These are phyloP conservation scores for Trachelus stipa DNA, from an alignment of 2,888 invertebrate species.

Conservation along the genomic window DNA sequence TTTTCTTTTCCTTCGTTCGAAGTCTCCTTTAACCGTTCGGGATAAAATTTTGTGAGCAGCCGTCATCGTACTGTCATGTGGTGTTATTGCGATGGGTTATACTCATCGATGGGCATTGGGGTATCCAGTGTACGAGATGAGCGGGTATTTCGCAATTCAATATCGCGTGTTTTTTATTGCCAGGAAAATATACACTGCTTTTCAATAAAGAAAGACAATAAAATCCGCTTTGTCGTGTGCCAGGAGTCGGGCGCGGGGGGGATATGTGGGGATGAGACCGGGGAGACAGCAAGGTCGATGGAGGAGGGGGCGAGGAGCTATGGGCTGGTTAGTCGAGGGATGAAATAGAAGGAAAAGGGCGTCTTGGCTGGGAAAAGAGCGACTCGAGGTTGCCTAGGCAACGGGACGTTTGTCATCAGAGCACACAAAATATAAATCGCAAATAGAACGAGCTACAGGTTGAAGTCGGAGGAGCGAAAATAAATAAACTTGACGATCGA, in stretches of 20 bases:
- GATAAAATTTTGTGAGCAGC: background rate
- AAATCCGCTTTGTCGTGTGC: conserved; percentile 14
- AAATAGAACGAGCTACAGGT: conserved; percentile 46
- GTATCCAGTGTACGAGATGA: background rate
- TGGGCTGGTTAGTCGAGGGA: background rate
- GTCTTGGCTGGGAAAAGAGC: conserved; percentile 1
- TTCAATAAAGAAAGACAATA: conserved; percentile 23
- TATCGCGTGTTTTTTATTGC: conserved; percentile 21
- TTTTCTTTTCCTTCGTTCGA: background rate
- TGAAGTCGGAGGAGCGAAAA: conserved; percentile 34
- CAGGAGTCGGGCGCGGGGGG: background rate
- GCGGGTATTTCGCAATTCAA: conserved; percentile 13
- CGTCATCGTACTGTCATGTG: background rate
- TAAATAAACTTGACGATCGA: conserved; percentile 27
- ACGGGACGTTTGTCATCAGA: conserved; percentile 39
- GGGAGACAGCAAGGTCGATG: background rate
- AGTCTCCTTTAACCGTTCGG: background rate
- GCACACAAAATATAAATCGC: conserved; percentile 42
- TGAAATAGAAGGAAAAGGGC: conserved; percentile 6
- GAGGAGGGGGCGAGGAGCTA: background rate
- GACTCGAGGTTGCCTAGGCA: conserved; percentile 11
- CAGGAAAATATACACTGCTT: conserved; percentile 16
- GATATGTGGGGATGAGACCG: background rate
- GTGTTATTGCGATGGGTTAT: background rate
- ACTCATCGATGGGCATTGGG: background rate